Evolutionary conservation across 2,888 invertebrate species (phyloP).

Genomic region (Drosophila anomelani): DNA sequence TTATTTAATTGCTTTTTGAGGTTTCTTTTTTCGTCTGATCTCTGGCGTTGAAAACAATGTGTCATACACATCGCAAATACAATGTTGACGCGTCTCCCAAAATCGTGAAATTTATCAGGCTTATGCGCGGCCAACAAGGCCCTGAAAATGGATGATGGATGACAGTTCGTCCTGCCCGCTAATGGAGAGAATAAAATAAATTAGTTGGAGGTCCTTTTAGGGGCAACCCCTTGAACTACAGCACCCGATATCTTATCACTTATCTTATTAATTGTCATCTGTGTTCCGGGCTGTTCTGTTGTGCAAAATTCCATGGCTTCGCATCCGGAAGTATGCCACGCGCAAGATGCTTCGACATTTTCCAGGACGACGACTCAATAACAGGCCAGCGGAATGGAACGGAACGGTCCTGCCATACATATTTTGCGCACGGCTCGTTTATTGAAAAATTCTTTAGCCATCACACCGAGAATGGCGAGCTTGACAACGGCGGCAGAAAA

Average conservation of each 20-base stretch:
- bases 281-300: not conserved
- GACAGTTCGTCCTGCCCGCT: slow-evolving; percentile 38
- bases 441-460: slow-evolving; percentile 70
- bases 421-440: slow-evolving; percentile 65
- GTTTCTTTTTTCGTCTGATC: slow-evolving; percentile 12
- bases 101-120: slow-evolving; percentile 66
- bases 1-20: slow-evolving; percentile 61
- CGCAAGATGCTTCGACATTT: slow-evolving; percentile 54
- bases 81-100: slow-evolving; percentile 39
- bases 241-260: slow-evolving; percentile 5
- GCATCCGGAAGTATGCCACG: slow-evolving; percentile 49
- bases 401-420: slow-evolving; percentile 38
- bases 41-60: slow-evolving; percentile 33
- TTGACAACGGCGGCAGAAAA: slow-evolving; percentile 27
- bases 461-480: slow-evolving; percentile 34
- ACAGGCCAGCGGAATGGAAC: slow-evolving; percentile 19
- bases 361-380: slow-evolving; percentile 25
- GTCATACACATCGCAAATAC: slow-evolving; percentile 26
- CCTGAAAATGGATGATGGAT: slow-evolving; percentile 26
- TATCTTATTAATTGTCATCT: slow-evolving; percentile 28
- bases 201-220: slow-evolving; percentile 4
- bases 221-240: slow-evolving; percentile 14
- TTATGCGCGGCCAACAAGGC: slow-evolving; percentile 35
- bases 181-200: slow-evolving; percentile 52
- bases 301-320: slow-evolving; percentile 37